Evolutionary conservation across 2,888 invertebrate genomes (phyloP), one percentile per base, ranked within the genome.

Genomic region (Muschampia plurimacula): DNA sequence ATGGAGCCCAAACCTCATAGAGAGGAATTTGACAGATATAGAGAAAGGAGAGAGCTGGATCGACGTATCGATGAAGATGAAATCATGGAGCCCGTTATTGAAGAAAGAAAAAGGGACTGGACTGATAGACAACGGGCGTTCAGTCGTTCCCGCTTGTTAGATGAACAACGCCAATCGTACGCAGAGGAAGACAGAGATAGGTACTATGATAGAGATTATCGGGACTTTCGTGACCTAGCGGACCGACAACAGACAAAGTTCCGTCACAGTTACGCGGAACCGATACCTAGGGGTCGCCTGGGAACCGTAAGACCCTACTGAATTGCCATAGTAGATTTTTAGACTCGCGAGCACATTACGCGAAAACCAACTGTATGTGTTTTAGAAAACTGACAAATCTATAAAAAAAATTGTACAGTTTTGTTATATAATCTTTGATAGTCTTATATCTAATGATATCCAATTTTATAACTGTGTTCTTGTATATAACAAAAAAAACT

Each of bases 181-280:
- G 88, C 83, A 0, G 94, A 93, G 66, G 91, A 90, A 0, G 92
- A 92, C 69, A 84, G 92, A 44, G 92, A 92, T 39, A 84, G 90
- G 69, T 94, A 87, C 78, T 92, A 89, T 71, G 94, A 94, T n/a
- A 82, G 92, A 67, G 93, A 94, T 68, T 93, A 90, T 76, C 83
- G 93, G 75, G 94, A 94, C 46, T 92, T 89, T 80, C 89, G 89
- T 39, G 93, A 94, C 32, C 81, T 93, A 12, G 84, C 92, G 2
- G 93, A 93, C 12, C 79, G 94, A 44, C 71, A 90, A 76, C 91
- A 88, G 81, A 84, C 89, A n/a, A 93, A 94, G 79, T 93, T 93
- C 84, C 93, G 96, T 68, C 96, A 96, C 82, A 96, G 96, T 82
- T 96, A 96, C 80, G 96, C 96, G n/a, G 96, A 96, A 78, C 96